Conservation (phyloP, 2,888 invertebrate species). For the Pharmacophagus antenor region DNA sequence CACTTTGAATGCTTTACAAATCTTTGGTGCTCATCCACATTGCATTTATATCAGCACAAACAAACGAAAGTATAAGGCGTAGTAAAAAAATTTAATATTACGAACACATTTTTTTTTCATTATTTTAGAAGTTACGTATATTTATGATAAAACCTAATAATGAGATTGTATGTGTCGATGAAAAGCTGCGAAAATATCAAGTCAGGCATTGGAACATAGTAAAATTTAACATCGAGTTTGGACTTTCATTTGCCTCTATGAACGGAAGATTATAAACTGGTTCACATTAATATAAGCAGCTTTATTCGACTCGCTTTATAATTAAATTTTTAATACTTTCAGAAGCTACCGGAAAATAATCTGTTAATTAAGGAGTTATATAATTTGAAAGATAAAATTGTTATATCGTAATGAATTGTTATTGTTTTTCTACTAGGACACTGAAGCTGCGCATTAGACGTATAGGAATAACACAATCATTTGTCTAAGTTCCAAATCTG, state of each 20-base stretch:
- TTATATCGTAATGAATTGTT: neutral
- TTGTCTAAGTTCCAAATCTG: slow-evolving; percentile 70
- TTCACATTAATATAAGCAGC: neutral
- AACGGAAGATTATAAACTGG: neutral
- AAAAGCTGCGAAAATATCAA: slow-evolving; percentile 76
- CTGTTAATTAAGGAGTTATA: neutral
- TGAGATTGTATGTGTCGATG: slow-evolving; percentile 74
- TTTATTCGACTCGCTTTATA: neutral
- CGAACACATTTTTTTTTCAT: slow-evolving; percentile 69
- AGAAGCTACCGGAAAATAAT: too few species aligned
- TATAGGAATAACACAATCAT: slow-evolving; percentile 41
- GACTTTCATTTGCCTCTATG: too few species aligned
- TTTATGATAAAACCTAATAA: slow-evolving; percentile 67
- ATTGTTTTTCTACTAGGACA: neutral
- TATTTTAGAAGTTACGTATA: slow-evolving; percentile 59
- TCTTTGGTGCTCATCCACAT: slow-evolving; percentile 80
- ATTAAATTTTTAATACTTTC: too few species aligned
- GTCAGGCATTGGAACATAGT: slow-evolving; percentile 62
- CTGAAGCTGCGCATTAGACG: slow-evolving; percentile 25
- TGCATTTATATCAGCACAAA: slow-evolving; percentile 70
- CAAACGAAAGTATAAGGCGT: slow-evolving; percentile 59
- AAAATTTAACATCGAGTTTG: neutral
- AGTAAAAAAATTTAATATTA: slow-evolving; percentile 58
- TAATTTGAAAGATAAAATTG: neutral
- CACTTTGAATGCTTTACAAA: slow-evolving; percentile 63